Base-by-base conservation (phyloP, 92 coral and sea anemone species). In the Isaurus tuberculatus region DNA sequence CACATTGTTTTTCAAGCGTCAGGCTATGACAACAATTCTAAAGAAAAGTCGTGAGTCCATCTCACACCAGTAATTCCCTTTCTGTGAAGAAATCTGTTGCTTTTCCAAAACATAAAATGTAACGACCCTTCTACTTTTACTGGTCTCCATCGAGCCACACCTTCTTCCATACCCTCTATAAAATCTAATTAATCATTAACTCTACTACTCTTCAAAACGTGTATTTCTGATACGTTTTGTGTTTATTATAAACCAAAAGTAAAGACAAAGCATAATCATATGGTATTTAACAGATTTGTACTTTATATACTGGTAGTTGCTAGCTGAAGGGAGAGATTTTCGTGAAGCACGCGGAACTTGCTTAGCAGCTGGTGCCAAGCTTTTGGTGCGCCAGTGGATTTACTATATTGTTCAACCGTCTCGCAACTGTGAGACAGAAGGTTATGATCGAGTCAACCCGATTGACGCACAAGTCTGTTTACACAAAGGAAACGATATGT, bases 231-330 rank as follows among this genome's bases (percentile, higher is more conserved):
- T 69, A 69, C 33, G 27, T 1, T 22, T 17, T n/a, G 19, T 1
- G 23, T 36, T 69, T 32, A 36, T 34, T 31, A 17, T 34, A 69
- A 20, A 36, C 20, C 11, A 33, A 34, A n/a, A 9, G 11, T 69
- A 36, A 69, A 69, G 74, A 69, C 23, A 69, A 40, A 69, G 25
- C 74, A 69, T 43, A n/a, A 42, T 32, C 27, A 36, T 30, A 36
- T 33, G 29, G 13, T 69, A 17, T 31, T 69, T 69, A 69, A 19
- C 22, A 22, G 63, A 19, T 55, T 55, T 55, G 19, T 6, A 13
- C 19, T 22, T 55, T 55, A 55, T 22, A 55, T 55, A 1, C 4
- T 22, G n/a, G 5, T 22, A 55, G 60, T 55, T 55, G 17, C 25
- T 55, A 55, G 7, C 63, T 22, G 2, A 55, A 55, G 63, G 5